These are phyloP conservation scores for Zenarchopterus dispar DNA, from an alignment of 2,797 vertebrate genomes.

Conservation along the genomic window DNA sequence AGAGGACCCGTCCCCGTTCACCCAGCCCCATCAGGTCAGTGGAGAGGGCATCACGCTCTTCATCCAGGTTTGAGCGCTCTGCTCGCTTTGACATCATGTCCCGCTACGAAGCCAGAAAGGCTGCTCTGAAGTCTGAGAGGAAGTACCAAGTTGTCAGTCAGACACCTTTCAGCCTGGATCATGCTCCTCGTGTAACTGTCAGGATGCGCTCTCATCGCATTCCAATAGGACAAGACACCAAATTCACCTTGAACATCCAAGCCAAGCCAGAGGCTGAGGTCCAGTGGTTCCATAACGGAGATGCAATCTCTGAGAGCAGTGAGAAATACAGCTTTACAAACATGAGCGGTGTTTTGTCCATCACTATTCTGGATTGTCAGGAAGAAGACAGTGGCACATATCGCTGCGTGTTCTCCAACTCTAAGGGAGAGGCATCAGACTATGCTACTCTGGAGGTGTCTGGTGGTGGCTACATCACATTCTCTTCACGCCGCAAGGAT, in stretches of 20 bases:
- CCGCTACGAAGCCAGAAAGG: constrained; percentile 97
- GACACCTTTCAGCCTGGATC: constrained; percentile 95
- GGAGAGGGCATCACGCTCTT: constrained; percentile 89
- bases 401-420: constrained; percentile 91
- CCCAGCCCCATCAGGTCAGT: constrained; percentile 92
- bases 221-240: constrained; percentile 90
- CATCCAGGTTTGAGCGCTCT: constrained; percentile 96
- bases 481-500: constrained; percentile 90
- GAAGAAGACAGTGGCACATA: constrained; percentile 96
- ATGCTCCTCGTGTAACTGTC: constrained; percentile 92
- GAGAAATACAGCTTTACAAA: constrained; percentile 90
- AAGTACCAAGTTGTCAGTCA: constrained; percentile 95
- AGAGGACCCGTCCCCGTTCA: constrained; percentile 96
- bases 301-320: constrained; percentile 87
- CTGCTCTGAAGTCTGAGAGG: constrained; percentile 95
- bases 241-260: constrained; percentile 96
- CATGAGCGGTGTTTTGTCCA: constrained; percentile 92
- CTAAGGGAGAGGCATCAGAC: constrained; percentile 96
- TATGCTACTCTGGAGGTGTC: constrained; percentile 95
- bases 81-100: constrained; percentile 99
- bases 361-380: constrained; percentile 92
- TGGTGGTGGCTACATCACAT: constrained; percentile 91
- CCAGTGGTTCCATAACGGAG: constrained; percentile 93
- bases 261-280: constrained; percentile 92
- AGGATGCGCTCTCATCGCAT: constrained; percentile 98